These are phyloP conservation scores for Xerus rutilus DNA, from an alignment of 2,797 vertebrate genomes.

Conservation along the genomic window DNA sequence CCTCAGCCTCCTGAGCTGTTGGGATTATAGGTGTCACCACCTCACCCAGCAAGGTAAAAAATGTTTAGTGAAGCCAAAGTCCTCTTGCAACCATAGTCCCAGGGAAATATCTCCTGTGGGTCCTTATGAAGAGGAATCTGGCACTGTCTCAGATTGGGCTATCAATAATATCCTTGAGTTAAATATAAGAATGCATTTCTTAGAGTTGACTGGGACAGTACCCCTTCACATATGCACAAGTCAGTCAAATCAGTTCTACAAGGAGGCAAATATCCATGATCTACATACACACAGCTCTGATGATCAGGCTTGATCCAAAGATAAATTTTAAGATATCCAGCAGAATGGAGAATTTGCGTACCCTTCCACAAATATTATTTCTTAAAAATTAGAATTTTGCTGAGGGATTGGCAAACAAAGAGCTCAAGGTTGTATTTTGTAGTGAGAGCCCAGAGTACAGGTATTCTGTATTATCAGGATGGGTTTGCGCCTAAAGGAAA, in stretches of 20 bases:
- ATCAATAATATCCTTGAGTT: background rate
- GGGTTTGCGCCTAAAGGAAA: rapidly evolving
- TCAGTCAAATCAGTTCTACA: background rate
- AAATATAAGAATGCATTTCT: background rate
- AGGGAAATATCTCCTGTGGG: background rate
- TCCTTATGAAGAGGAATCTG: background rate
- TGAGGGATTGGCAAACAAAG: background rate
- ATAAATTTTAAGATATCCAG: conserved; percentile 40
- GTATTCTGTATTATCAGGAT: background rate
- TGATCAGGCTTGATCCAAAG: conserved; percentile 43
- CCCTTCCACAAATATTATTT: conserved; percentile 15
- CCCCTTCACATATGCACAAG: background rate
- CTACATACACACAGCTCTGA: background rate
- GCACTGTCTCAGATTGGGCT: background rate
- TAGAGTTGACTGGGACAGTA: background rate
- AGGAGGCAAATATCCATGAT: background rate
- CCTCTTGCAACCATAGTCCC: background rate
- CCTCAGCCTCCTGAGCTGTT: too few species aligned
- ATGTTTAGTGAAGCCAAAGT: background rate
- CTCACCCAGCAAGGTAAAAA: background rate
- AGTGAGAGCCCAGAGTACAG: background rate
- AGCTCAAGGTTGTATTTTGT: background rate
- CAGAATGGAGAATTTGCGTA: conserved; percentile 11
- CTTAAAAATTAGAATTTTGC: conserved; percentile 37
- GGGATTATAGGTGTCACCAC: too few species aligned